Percentiles rank a stretch among this genome's conserved stretches.
Evolutionary conservation across 2,888 invertebrate species (phyloP).

Genomic region (Agelastica alni): DNA sequence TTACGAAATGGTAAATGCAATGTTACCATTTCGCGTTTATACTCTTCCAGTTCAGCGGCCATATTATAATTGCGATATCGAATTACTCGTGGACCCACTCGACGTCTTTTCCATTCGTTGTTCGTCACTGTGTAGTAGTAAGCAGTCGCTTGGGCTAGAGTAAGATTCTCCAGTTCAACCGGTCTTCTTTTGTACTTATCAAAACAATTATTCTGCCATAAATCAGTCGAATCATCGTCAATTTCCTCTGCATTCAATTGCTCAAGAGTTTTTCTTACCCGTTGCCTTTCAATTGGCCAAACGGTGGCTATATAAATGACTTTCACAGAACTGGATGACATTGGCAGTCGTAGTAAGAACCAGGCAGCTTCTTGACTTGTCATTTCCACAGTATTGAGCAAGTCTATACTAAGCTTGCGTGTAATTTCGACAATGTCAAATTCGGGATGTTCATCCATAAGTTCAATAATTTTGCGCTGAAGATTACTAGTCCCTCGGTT

Average conservation of each 20-base stretch:
- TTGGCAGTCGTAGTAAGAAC: constrained; percentile 54
- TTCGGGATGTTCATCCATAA: constrained; percentile 49
- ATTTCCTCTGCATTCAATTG: constrained; percentile 44
- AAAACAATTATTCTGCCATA: constrained; percentile 54
- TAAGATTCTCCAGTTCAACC: constrained; percentile 44
- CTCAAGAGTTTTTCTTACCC: constrained; percentile 45
- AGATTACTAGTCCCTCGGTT: constrained; percentile 50
- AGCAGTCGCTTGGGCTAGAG: constrained; percentile 52
- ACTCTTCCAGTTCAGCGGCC: constrained; percentile 44
- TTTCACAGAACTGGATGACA: constrained; percentile 47
- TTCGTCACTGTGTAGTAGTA: constrained; percentile 34
- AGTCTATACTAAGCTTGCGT: constrained; percentile 35
- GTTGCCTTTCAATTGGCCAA: constrained; percentile 52
- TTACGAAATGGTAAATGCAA: constrained; percentile 49
- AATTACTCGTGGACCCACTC: constrained; percentile 44
- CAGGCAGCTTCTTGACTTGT: constrained; percentile 47
- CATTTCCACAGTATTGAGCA: constrained; percentile 40
- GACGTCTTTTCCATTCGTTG: constrained; percentile 27
- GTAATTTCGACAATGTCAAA: constrained; percentile 38
- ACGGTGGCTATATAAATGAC: constrained; percentile 50
- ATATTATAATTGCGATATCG: constrained; percentile 52
- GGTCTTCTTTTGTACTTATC: constrained; percentile 54
- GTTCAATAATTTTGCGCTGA: constrained; percentile 48
- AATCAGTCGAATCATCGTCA: constrained; percentile 48
- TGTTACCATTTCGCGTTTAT: constrained; percentile 49